phyloP scores from a whole-genome alignment of 2,888 invertebrate species.

The Ectobius pallidus region DNA sequence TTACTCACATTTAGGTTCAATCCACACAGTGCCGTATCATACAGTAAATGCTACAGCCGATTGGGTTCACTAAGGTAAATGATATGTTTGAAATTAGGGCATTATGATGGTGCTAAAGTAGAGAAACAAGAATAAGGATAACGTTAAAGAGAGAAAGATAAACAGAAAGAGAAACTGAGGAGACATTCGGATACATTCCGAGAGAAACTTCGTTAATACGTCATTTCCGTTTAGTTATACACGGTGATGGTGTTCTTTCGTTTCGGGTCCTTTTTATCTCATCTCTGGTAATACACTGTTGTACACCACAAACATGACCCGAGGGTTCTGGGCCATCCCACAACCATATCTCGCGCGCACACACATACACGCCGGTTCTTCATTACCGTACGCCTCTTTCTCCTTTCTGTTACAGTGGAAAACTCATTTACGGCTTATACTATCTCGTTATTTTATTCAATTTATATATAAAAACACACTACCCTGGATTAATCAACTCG shows the following conservation, averaged over 20 bases:
- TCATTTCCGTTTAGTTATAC: constrained; percentile 34
- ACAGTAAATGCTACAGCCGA: too few relatives aligned
- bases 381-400: neutral
- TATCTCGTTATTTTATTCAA: constrained; percentile 12
- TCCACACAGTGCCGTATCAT: too few relatives aligned
- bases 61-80: constrained; percentile 15
- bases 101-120: neutral
- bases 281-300: neutral
- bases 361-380: neutral
- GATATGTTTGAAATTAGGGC: constrained; percentile 16
- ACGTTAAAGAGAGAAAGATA: neutral
- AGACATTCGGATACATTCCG: too few relatives aligned
- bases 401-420: neutral
- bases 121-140: neutral
- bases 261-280: neutral
- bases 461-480: constrained; percentile 9
- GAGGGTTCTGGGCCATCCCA: neutral
- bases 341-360: constrained; percentile 12
- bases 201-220: constrained; percentile 36
- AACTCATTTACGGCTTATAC: neutral
- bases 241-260: constrained; percentile 21
- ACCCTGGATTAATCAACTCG: neutral
- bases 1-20: too few relatives aligned
- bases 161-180: neutral
- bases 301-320: neutral